These are phyloP conservation scores for Microplitis manilae DNA, from an alignment of 2,888 invertebrate genomes.

Conservation along the genomic window DNA sequence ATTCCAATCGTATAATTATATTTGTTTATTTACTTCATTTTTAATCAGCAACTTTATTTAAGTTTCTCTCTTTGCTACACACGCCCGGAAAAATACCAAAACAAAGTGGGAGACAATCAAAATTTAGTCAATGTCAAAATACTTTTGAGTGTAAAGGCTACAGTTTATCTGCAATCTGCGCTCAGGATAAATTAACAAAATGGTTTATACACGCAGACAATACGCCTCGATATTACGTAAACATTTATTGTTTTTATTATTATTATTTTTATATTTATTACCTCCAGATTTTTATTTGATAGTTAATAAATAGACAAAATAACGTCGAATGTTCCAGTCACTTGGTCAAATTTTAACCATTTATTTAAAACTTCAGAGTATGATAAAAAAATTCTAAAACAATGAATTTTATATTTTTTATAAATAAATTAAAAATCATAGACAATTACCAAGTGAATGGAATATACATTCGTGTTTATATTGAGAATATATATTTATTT, in stretches of 20 bases:
- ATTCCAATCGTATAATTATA: background rate
- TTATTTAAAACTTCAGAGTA: background rate
- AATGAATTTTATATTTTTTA: background rate
- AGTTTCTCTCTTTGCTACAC: background rate
- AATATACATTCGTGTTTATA: conserved; percentile 2
- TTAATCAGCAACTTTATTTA: background rate
- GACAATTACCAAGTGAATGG: background rate
- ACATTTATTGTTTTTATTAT: conserved; percentile 28
- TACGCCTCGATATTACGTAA: background rate
- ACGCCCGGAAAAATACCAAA: background rate
- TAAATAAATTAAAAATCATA: background rate
- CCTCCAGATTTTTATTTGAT: conserved; percentile 25
- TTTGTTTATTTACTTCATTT: background rate
- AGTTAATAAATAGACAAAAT: conserved; percentile 47
- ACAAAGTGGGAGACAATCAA: background rate
- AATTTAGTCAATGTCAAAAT: conserved; percentile 30
- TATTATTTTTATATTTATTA: conserved; percentile 24
- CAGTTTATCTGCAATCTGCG: background rate
- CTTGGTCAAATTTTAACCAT: background rate
- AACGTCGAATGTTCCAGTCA: conserved; percentile 39
- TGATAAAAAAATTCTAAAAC: background rate
- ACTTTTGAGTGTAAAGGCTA: background rate
- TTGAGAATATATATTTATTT: background rate
- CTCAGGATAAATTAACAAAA: conserved; percentile 21
- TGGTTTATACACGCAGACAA: conserved; percentile 27